phyloP scores from a whole-genome alignment of 1,140 invertebrate genomes.

The Parasteatoda tepidariorum region DNA sequence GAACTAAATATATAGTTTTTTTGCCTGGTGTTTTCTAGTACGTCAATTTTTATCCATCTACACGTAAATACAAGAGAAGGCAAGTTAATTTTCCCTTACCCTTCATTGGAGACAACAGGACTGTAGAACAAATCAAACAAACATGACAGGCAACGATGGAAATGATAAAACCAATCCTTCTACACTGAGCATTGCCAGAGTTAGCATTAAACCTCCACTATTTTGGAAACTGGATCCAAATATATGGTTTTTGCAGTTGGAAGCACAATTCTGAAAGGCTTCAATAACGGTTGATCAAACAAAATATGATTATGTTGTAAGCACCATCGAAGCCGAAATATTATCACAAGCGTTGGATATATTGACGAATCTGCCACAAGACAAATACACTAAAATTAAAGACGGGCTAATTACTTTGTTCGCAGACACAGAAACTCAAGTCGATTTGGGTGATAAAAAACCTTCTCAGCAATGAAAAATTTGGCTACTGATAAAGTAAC shows the following conservation, averaged over 20 bases:
- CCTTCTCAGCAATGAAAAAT: constrained; percentile 49
- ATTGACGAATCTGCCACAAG: constrained; percentile 27
- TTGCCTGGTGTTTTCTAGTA: no score
- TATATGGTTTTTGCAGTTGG: no score
- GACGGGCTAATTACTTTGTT: no score
- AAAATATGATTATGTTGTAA: constrained; percentile 44
- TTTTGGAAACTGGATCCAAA: constrained; percentile 63
- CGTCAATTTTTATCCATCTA: no score
- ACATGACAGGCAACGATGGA: neutral
- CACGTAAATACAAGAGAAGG: no score
- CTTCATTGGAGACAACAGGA: neutral
- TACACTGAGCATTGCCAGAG: neutral
- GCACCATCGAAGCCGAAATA: no score
- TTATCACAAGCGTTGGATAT: constrained; percentile 50
- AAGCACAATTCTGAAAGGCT: no score
- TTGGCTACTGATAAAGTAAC: constrained; percentile 17
- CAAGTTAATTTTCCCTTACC: no score
- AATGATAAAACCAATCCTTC: constrained; percentile 3
- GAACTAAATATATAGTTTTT: no score
- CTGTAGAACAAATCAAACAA: no score
- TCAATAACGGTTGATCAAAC: constrained; percentile 37
- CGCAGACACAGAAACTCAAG: constrained; percentile 11
- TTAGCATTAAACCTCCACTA: constrained; percentile 58
- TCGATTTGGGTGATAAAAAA: constrained; percentile 33
- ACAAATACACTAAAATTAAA: constrained; percentile 17